Base-by-base conservation (phyloP, 2,797 vertebrate genomes). In the Lutjanus campechanus region DNA sequence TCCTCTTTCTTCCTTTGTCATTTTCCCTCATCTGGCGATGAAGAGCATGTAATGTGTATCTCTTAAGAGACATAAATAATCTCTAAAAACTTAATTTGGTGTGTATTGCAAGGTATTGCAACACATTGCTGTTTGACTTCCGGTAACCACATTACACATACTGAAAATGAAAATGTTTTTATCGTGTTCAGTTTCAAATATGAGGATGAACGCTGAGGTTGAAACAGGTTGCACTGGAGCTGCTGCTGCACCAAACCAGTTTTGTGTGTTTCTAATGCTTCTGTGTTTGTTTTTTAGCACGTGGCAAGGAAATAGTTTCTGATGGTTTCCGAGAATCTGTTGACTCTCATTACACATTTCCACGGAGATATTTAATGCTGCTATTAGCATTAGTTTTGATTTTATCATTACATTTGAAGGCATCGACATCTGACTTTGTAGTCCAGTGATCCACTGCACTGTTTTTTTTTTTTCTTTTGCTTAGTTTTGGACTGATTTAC, bases 191-290 rank as follows among this genome's bases (percentile, higher is more conserved):
- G 4, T 36, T 36, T 5, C 3, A 4, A 36, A 36, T 5, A 36
- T n/a, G 5, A 36, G 4, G 29, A 36, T 36, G 29, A 36, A 5
- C 29, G 5, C 29, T 4, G 0, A 36, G 5, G 29, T 4, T 36
- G 29, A 5, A 36, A 36, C 29, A 36, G 29, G 29, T 36, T 36
- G 29, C 29, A 36, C 29, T 36, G 4, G 29, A 36, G 29, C 51
- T 46, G 54, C 53, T 67, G 36, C 20, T 29, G 5, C 29, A 36
- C 29, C 29, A 36, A 69, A 74, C 70, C 40, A 49, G 17, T 78
- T 66, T 1, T 15, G 46, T 65, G 19, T 59, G 59, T 67, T 58
- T 74, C 25, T 55, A 15, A 43, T 20, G 62, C 25, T 40, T 47
- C 20, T 0, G 20, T 53, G 11, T 44, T 69, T 71, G 55, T 60